Evolutionary conservation across 2,888 invertebrate species (phyloP), one percentile per base, ranked within the genome.

Genomic region (Pecten maximus): DNA sequence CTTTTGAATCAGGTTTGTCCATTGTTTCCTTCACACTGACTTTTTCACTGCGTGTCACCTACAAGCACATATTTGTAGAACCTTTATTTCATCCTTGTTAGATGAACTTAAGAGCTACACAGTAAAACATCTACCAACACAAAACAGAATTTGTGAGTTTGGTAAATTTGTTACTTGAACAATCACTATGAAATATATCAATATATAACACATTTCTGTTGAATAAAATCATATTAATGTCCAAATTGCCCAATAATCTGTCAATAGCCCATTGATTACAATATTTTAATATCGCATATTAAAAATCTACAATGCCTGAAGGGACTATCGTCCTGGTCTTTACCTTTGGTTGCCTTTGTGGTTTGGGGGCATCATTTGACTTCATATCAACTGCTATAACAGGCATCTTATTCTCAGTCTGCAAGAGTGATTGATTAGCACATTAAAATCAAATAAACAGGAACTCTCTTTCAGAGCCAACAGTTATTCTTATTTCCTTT

Each of bases 291-390:
- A n/a, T n/a, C n/a, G n/a, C n/a, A n/a, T n/a, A n/a, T n/a, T n/a
- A n/a, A n/a, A n/a, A n/a, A n/a, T n/a, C n/a, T n/a, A n/a, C n/a
- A n/a, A n/a, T n/a, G n/a, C n/a, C n/a, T n/a, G n/a, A n/a, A n/a
- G n/a, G n/a, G n/a, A n/a, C n/a, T n/a, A n/a, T n/a, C n/a, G n/a
- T n/a, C n/a, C 6, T 44, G 44, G 10, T 74, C 91, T 90, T 87
- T 92, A 96, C 96, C 95, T 96, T 96, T 12, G 95, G 95, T 91
- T 95, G 95, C 50, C 96, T 93, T 89, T 96, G 96, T 54, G 96
- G 96, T 93, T 96, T 96, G 3, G 96, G 96, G 12, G 94, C 92
- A 87, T 94, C 94, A 92, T 92, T 97, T 97, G 89, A 96, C 97
- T 88, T 89, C 54, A 90, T 90, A 28, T 91, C 90, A 74, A 88